Evolutionary conservation across 53 echinoderm and acorn worm genomes (phyloP).

Genomic region (Paracentrotus lividus): DNA sequence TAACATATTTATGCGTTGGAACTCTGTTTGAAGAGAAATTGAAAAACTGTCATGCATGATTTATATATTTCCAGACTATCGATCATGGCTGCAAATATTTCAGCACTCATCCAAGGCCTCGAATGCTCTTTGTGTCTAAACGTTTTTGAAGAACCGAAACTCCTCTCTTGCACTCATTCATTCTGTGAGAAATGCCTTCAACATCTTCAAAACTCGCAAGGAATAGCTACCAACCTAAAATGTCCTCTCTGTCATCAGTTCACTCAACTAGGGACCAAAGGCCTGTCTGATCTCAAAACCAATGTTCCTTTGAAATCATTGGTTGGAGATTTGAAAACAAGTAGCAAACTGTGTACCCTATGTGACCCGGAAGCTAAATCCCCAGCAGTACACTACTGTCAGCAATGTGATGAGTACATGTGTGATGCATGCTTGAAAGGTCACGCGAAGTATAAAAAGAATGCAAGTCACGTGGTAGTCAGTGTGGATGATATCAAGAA

Average conservation of each 20-base stretch:
- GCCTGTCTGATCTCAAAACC: no score
- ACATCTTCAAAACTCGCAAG: neutral
- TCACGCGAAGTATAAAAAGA: constrained; percentile 4
- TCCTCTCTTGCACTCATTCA: no score
- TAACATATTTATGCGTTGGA: no score
- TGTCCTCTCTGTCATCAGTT: no score
- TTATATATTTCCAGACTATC: no score
- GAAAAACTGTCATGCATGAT: no score
- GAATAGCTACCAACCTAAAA: no score
- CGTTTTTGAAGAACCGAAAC: neutral
- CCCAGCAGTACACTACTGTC: constrained; percentile 18
- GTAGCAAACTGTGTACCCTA: neutral
- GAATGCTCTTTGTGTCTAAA: constrained; percentile 10
- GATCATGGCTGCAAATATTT: neutral
- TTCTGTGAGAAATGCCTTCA: constrained; percentile 21
- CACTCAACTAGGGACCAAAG: no score
- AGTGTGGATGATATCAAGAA: constrained; percentile 35
- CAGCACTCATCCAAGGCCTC: neutral
- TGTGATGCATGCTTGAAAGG: neutral
- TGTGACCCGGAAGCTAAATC: neutral
- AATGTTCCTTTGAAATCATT: no score
- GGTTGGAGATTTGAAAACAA: constrained; percentile 7
- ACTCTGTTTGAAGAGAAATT: no score
- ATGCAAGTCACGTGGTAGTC: neutral
- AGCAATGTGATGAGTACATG: no score